Evolutionary conservation across 64 coral and sea anemone species (phyloP), one percentile per base, ranked within the genome.

Genomic region (Orbicella faveolata): DNA sequence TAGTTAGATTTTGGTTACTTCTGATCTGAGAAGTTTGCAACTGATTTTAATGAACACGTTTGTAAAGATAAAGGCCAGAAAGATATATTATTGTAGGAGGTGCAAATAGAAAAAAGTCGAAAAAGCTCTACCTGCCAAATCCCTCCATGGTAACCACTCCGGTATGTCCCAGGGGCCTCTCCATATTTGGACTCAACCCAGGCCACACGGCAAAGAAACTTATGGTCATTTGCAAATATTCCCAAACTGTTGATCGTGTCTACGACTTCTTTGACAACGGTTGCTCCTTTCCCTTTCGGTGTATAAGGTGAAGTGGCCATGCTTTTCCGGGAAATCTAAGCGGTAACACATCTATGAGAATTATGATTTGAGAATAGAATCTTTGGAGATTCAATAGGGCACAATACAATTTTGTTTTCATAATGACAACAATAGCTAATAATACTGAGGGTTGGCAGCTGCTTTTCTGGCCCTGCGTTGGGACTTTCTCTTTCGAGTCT

Each of bases 101-200:
- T 18, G 65, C 19, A 68, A 68, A 18, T 23, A 2, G 18, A 68
- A 21, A 68, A 23, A n/a, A 20, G 18, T 48, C 44, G 2, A 48
- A 48, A 48, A 68, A 21, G 65, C 65, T 19, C 34, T 66, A 93
- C 92, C 92, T 93, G 92, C 92, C 87, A 93, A 76, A 93, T 93
- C 3, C 92, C 92, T 17, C 92, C 92, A 83, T 77, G 65, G 79
- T 93, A 93, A 37, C 69, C 79, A 75, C 20, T 2, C 69, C 92
- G 88, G 73, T 93, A 93, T 12, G 87, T 93, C 4, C 72, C 5
- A 23, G 54, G 86, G 52, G 33, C 69, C 18, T 36, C 62, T 77
- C 92, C 92, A 33, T 93, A 93, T 77, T 76, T 93, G 6, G 92
- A 93, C 72, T 93, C 92, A 1, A 93, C 92, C 92, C 92, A 93